Base-by-base conservation (phyloP, 2,888 invertebrate genomes). In the Sphinx pinastri region DNA sequence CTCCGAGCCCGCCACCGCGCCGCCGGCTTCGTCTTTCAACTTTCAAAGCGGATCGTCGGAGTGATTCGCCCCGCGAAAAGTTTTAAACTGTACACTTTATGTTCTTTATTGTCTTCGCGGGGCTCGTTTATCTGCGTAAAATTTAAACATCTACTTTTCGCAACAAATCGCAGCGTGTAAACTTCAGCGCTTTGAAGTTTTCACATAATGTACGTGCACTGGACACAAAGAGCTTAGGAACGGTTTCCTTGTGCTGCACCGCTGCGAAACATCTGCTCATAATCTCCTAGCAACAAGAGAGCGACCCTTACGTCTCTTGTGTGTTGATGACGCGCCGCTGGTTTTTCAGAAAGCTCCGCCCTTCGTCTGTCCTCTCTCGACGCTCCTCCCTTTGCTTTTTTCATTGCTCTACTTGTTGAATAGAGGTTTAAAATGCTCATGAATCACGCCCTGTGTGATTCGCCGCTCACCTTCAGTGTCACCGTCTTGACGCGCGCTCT, bases 361-460 rank as follows among this genome's bases (percentile, higher is more conserved):
- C 88, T 89, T 84, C 82, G 80, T 81, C 78, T 85, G 84, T 85
- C 85, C 89, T 89, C 86, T 87, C 86, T 81, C 76, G 74, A 82
- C 83, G 91, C 94, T 92, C 94, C 93, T 92, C 93, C 93, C 91
- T 92, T 85, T 83, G 82, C 79, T 87, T 90, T 87, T 88, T 89
- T 84, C 78, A 83, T 77, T 85, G 83, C 84, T 86, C 86, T 85
- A 89, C 89, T 88, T 89, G 89, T 89, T 92, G 88, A 92, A 89
- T 88, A 83, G 84, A 80, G 82, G 86, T 81, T 79, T 76, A 85
- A 82, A 86, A 86, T 85, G 78, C 84, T 84, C 81, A 84, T 87
- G 85, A 90, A 88, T 88, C 84, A 84, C 84, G 82, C 80, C 81
- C 84, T 81, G 70, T 81, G 80, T 87, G 88, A 91, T 90, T 90